Conservation (phyloP, 2,888 invertebrate genomes). For the Lasioglossum pauxillum region DNA sequence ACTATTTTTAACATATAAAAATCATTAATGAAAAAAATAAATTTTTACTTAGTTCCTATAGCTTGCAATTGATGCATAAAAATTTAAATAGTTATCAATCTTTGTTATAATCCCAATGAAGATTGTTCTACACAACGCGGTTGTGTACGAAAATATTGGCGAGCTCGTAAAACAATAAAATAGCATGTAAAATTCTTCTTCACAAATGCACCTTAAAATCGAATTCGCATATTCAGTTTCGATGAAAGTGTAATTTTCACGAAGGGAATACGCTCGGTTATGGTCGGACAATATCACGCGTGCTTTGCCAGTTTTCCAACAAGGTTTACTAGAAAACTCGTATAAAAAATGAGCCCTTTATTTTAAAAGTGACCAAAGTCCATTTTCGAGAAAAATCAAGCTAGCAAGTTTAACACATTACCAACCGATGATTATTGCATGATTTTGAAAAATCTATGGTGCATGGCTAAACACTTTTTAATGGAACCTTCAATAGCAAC, state of each 20-base stretch:
- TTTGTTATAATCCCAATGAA: neutral
- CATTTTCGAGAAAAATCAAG: too few species aligned
- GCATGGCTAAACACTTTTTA: too few species aligned
- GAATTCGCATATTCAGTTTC: neutral
- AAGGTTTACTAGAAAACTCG: neutral
- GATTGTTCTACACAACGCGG: neutral
- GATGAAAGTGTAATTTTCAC: neutral
- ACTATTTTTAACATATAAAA: too few species aligned
- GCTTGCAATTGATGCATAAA: too few species aligned
- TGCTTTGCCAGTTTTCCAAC: neutral
- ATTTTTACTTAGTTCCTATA: too few species aligned
- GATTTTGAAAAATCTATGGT: too few species aligned
- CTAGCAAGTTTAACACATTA: too few species aligned
- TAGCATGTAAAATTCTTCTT: neutral
- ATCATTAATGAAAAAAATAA: too few species aligned
- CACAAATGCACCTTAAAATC: neutral
- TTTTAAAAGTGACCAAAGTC: too few species aligned
- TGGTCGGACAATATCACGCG: neutral
- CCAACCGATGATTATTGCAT: too few species aligned
- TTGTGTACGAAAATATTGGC: neutral
- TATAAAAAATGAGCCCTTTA: neutral
- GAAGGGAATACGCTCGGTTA: neutral
- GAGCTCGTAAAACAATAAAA: neutral
- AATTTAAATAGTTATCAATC: too few species aligned
- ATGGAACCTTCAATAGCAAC: too few species aligned